These are phyloP conservation scores for Manacus vitellinus DNA, from an alignment of 2,113 vertebrate genomes.

Conservation along the genomic window DNA sequence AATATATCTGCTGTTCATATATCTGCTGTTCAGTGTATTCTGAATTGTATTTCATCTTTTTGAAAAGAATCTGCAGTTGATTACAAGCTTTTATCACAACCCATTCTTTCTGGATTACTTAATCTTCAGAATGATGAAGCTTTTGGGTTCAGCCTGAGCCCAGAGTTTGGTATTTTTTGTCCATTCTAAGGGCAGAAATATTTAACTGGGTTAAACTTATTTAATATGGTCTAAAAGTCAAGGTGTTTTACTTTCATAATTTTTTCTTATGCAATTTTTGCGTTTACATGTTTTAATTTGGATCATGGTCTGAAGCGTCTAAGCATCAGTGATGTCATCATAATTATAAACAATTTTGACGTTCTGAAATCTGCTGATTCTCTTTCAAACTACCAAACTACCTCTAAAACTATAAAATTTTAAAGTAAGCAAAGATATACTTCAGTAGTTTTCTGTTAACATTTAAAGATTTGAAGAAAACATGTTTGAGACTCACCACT, in stretches of 20 bases:
- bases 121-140: neutral
- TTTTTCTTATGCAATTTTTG: neutral
- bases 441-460: neutral
- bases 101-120: neutral
- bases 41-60: neutral
- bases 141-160: neutral
- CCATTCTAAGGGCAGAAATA: neutral
- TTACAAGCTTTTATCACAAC: neutral
- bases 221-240: neutral
- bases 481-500: fast-evolving
- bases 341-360: neutral
- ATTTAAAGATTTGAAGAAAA: neutral
- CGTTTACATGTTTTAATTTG: neutral
- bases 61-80: neutral
- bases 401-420: neutral
- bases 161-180: neutral
- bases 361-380: neutral
- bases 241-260: neutral
- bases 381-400: neutral
- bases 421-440: neutral
- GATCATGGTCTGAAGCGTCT: neutral
- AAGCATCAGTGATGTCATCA: neutral
- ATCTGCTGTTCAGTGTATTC: neutral
- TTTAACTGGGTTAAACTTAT: neutral
- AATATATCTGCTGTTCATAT: neutral